A percentile compares a stretch with the other conserved stretches of the same genome.
Evolutionary conservation across 2,888 invertebrate species (phyloP).

Genomic region (Stramonita haemastoma): DNA sequence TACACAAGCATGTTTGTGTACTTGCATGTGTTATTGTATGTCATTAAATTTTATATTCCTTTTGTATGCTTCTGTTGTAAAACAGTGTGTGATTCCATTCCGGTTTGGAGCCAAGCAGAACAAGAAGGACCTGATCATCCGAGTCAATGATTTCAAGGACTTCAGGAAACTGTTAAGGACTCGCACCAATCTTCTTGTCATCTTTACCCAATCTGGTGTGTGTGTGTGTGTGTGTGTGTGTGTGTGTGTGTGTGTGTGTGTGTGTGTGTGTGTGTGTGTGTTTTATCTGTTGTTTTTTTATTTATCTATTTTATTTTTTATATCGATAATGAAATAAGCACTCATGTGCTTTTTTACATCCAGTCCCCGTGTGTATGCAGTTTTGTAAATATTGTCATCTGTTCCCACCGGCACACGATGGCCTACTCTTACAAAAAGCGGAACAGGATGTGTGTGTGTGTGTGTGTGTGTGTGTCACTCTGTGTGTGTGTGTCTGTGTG

Average conservation of each 20-base stretch:
- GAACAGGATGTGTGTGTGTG: too few relatives aligned
- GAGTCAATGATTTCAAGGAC: slow-evolving; percentile 68
- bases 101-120: slow-evolving; percentile 63
- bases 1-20: neutral
- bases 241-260: neutral
- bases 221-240: too few relatives aligned
- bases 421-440: too few relatives aligned
- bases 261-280: neutral
- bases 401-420: too few relatives aligned
- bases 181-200: slow-evolving; percentile 91
- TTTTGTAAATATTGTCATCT: too few relatives aligned
- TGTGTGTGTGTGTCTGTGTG: too few relatives aligned
- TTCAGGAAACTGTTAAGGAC: slow-evolving; percentile 89
- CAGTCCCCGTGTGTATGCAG: too few relatives aligned
- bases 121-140: slow-evolving; percentile 56
- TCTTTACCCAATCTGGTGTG: slow-evolving; percentile 81
- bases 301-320: too few relatives aligned
- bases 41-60: neutral
- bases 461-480: too few relatives aligned
- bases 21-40: neutral
- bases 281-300: too few relatives aligned
- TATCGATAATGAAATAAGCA: too few relatives aligned
- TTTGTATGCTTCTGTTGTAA: slow-evolving; percentile 42
- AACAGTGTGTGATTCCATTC: slow-evolving; percentile 61
- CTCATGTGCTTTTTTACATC: too few relatives aligned